Evolutionary conservation across 2,797 vertebrate genomes (phyloP), one percentile per base, ranked within the genome.

Genomic region (Adrianichthys oophorus): DNA sequence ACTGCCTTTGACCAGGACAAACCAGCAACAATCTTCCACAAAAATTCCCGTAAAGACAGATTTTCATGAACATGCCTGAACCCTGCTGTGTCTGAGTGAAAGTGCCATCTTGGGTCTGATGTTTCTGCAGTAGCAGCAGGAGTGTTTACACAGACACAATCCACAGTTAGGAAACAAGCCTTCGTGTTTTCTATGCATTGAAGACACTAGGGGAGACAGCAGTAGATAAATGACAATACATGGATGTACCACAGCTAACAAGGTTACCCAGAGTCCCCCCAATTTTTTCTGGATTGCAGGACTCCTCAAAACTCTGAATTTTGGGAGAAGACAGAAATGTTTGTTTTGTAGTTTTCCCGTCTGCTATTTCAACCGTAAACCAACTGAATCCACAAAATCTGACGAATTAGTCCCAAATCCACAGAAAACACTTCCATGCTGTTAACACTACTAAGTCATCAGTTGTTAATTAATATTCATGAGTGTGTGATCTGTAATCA

Each of bases 221-320:
- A 57, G 26, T 40, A 57, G 62, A 50, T 45, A 45, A 48, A 56
- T 37, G 41, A 52, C 29, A 40, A 32, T 37, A 43, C 50, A 65
- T 47, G 52, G 23, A 48, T 54, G 65, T 70, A 65, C 59, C 76
- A 76, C 53, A 78, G 79, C 78, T 81, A 67, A 71, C 68, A 62
- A 75, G 70, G 67, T 86, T 74, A 83, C 44, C 15, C 52, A 49
- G 48, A 62, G 60, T 73, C 67, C 67, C 78, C 59, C 72, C 68
- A 63, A 73, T 75, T 67, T 65, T 68, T 73, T 37, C 32, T 37
- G 12, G 32, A 74, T 64, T 72, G 66, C 52, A 63, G 52, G 61
- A 64, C 51, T 58, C 63, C 65, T 74, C 72, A 68, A 75, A 61
- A 74, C 59, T 82, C 68, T 68, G 53, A 64, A 64, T 62, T 64